Evolutionary conservation across 2,888 invertebrate species (phyloP), one percentile per base, ranked within the genome.

Genomic region (Lepidocyrtoides sp.): DNA sequence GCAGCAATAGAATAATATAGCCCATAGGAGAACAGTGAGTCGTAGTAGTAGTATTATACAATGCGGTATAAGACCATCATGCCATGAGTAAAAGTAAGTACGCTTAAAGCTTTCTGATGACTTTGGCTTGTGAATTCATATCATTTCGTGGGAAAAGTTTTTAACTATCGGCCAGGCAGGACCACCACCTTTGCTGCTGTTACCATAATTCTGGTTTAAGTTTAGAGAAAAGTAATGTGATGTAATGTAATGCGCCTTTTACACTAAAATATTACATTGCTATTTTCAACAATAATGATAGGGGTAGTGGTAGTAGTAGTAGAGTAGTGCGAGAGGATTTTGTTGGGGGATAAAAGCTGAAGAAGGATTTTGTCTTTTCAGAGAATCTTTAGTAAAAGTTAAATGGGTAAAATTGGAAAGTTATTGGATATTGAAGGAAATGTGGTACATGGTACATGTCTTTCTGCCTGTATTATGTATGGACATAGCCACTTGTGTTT

Each of bases 341-440:
- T 66, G 48, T 66, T 48, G 20, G 26, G 77, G 77, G 79, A 72
- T 32, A 29, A 54, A 79, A 79, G 29, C 20, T n/a, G n/a, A 57
- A 32, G 7, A 57, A 32, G 54, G 54, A 32, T 79, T 36, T 79
- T 79, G 57, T 57, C 79, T 60, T 57, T 60, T 20, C 72, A 75
- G 54, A 75, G 54, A 89, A 88, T 88, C 81, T 57, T 82, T 77
- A 54, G 60, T 57, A 72, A 77, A 75, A 75, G 77, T 83, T 81
- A 81, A 89, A 83, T 84, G 77, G 75, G 29, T 10, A 57, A 83
- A 89, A 89, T 84, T 75, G 84, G 77, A 83, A 84, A 89, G 89
- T 89, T 89, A 84, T 89, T 83, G 57, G 77, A 77, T 60, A 89
- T 89, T 82, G 89, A 72, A 66, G 48, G 17, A 20, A 17, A 14